phyloP scores from a whole-genome alignment of 2,888 invertebrate species.

The Sinhomidia bicolor region DNA sequence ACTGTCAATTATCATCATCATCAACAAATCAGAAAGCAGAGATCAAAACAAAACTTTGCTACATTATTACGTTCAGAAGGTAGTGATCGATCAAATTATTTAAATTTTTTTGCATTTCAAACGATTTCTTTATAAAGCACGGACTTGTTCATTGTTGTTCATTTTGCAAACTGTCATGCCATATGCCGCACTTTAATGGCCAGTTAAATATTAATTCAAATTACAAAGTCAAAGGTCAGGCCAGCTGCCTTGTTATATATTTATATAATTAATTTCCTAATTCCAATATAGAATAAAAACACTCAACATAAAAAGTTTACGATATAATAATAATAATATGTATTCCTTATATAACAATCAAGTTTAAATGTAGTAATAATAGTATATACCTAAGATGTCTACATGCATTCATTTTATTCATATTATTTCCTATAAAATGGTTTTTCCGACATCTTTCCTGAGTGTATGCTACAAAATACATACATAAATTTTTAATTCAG shows the following conservation, averaged over 20 bases:
- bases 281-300: background rate
- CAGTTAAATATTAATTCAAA: background rate
- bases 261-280: background rate
- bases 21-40: background rate
- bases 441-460: background rate
- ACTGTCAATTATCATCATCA: background rate
- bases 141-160: too few relatives aligned
- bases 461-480: background rate
- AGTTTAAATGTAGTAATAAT: background rate
- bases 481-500: too few relatives aligned
- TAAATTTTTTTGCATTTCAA: background rate
- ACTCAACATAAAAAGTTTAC: background rate
- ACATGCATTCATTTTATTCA: background rate
- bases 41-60: too few relatives aligned
- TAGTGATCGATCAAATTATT: too few relatives aligned
- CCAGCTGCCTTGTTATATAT: constrained; percentile 20
- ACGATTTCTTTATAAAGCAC: too few relatives aligned
- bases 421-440: too few relatives aligned
- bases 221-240: constrained; percentile 24
- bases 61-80: too few relatives aligned
- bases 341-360: too few relatives aligned
- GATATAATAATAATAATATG: background rate
- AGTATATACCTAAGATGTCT: too few relatives aligned
- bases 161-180: too few relatives aligned
- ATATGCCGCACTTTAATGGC: too few relatives aligned